phyloP scores from a whole-genome alignment of 1,140 invertebrate species.

The Melanaphis sacchari region DNA sequence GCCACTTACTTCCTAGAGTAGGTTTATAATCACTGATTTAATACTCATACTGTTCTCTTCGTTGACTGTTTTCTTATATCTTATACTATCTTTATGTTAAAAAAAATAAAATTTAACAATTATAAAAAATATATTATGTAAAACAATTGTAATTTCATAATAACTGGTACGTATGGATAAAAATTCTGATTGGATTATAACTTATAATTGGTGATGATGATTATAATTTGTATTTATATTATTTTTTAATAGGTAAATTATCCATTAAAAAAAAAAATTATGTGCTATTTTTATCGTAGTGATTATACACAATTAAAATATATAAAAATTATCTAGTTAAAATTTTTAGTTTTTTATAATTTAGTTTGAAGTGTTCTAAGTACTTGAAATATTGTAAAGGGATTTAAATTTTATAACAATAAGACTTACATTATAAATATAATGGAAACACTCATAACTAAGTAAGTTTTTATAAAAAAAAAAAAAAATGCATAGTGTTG shows the following conservation, averaged over 20 bases:
- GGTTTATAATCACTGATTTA: not conserved
- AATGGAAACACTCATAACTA: not conserved
- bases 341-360: not conserved
- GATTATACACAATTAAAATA: not conserved
- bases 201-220: not conserved
- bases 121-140: too few species aligned
- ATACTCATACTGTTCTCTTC: not conserved
- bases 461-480: not conserved
- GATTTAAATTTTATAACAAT: not conserved
- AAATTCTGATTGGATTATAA: not conserved
- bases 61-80: not conserved
- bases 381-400: not conserved
- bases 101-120: too few species aligned
- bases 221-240: too few species aligned
- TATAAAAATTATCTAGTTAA: not conserved
- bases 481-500: not conserved
- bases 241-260: too few species aligned
- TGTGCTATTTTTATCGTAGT: too few species aligned
- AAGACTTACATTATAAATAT: not conserved
- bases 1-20: not conserved
- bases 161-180: too few species aligned
- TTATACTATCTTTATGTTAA: not conserved
- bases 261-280: too few species aligned
- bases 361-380: not conserved
- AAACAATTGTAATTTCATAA: not conserved